phyloP scores from a whole-genome alignment of 1,140 invertebrate genomes.

The Vollenhovia emeryi region DNA sequence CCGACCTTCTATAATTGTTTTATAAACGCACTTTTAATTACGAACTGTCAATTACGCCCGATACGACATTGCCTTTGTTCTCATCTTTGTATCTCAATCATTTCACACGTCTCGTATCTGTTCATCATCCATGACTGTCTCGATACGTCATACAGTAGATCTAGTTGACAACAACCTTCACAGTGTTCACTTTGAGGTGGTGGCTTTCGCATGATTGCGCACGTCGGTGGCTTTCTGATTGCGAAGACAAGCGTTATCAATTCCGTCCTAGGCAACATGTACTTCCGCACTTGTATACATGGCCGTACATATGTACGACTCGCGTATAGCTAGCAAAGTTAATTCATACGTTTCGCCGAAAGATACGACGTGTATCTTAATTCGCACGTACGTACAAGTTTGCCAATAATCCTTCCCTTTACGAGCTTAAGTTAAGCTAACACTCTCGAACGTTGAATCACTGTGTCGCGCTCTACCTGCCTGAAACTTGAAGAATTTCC shows the following conservation, averaged over 20 bases:
- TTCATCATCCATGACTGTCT: background rate
- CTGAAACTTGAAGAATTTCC: constrained; percentile 8
- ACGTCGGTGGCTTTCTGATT: constrained; percentile 19
- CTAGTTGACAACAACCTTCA: background rate
- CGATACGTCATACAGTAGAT: background rate
- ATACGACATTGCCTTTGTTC: background rate
- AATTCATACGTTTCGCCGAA: constrained; percentile 29
- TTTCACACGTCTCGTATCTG: background rate
- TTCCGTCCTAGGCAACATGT: constrained; percentile 12
- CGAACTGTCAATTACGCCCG: background rate
- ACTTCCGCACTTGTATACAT: background rate
- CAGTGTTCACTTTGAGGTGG: constrained; percentile 4
- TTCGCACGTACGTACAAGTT: background rate
- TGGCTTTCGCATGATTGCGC: background rate
- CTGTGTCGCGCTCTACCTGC: background rate
- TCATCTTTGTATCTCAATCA: background rate
- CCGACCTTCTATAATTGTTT: background rate
- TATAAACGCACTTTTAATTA: background rate
- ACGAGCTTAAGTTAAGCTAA: constrained; percentile 1
- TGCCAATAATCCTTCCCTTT: constrained; percentile 1
- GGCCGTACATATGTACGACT: constrained; percentile 1
- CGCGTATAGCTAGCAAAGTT: background rate
- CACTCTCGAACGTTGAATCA: constrained; percentile 2
- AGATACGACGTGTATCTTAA: background rate
- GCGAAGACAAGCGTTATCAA: constrained; percentile 38